Conservation (phyloP, 1,140 invertebrate genomes). For the Meteorus sp. region DNA sequence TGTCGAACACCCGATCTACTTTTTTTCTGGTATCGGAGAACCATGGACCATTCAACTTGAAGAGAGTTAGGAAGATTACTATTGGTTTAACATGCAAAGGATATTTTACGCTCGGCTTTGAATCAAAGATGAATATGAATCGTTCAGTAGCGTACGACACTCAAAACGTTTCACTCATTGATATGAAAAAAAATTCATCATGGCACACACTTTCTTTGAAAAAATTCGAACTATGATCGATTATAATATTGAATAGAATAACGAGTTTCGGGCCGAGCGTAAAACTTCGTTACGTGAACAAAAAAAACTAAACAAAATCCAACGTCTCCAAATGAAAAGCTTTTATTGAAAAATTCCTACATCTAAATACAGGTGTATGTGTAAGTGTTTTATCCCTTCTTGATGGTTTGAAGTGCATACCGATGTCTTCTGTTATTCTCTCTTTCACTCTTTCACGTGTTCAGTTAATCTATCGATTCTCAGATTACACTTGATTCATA, state of each 20-base stretch:
- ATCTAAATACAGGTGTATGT: slow-evolving; percentile 54
- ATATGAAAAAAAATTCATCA: no score
- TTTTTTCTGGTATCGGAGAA: neutral
- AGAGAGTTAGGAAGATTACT: slow-evolving; percentile 47
- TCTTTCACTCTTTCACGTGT: neutral
- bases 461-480: neutral
- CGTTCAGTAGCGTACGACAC: neutral
- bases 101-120: slow-evolving; percentile 51
- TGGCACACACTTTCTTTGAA: no score
- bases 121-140: slow-evolving; percentile 47
- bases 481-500: no score
- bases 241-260: neutral
- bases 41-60: slow-evolving; percentile 36
- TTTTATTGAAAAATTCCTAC: slow-evolving; percentile 58
- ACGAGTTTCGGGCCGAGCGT: slow-evolving; percentile 26
- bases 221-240: neutral
- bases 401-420: slow-evolving; percentile 28
- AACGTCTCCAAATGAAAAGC: slow-evolving; percentile 56
- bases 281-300: slow-evolving; percentile 23
- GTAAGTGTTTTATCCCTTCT: slow-evolving; percentile 29
- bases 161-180: no score
- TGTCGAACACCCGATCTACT: no score
- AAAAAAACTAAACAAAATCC: slow-evolving; percentile 55
- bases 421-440: slow-evolving; percentile 18
- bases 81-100: slow-evolving; percentile 51